Evolutionary conservation across 2,113 vertebrate species (phyloP), one percentile per base, ranked within the genome.

Genomic region (Eurystomus gularis): DNA sequence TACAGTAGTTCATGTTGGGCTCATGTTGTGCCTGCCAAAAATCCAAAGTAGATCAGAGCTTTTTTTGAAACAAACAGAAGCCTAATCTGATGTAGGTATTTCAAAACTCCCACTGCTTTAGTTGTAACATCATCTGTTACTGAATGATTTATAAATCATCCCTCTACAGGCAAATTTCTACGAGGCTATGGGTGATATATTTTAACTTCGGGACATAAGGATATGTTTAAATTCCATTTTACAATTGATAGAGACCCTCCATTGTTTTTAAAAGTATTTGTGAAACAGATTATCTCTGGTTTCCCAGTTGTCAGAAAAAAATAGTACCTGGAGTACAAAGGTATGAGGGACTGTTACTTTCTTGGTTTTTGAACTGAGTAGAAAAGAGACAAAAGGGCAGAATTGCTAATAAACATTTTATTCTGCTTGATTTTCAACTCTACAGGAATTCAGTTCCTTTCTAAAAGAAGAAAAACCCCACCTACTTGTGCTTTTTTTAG

Each of bases 101-200:
- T 98, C 98, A 97, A 98, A 98, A 98, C 98, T 98, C 98, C 98
- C 97, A 98, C 97, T 96, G 98, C 98, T 98, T 98, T 98, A 90
- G 97, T 98, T 98, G 98, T 97, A 98, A 98, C 98, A 98, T 98
- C 97, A 96, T 98, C 98, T 98, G 97, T 97, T 98, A 84, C 96
- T 98, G 97, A 98, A 98, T 98, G 97, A 98, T 98, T 98, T 98
- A 98, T 98, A 98, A 98, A 96, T 95, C 95, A 96, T 93, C 58
- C 91, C 90, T 98, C 90, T 92, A 82, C 86, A 96, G 94, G 90
- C 81, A 96, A 93, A 94, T 96, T 97, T 97, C 92, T 95, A 37
- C 8, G 17, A 96, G 77, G 72, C 68, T 87, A 80, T 92, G 84
- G 92, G 85, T 94, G 83, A 97, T 94, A 52, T 73, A 96, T 96